A percentile compares a stretch with the other conserved stretches of the same genome.
phyloP scores from a whole-genome alignment of 2,797 vertebrate species.

The Falco peregrinus region DNA sequence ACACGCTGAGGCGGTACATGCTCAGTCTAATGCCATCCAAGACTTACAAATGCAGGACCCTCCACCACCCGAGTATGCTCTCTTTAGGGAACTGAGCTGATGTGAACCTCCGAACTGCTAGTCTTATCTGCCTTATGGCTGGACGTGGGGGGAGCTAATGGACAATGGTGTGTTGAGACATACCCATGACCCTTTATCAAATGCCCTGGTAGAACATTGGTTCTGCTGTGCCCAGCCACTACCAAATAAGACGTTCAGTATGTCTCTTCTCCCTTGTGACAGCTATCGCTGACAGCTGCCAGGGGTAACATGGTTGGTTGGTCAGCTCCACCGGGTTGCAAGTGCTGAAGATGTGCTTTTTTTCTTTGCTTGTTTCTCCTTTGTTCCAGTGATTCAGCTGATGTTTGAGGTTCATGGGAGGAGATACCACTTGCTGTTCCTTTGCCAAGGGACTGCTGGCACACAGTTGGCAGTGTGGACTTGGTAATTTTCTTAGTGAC shows the following conservation, averaged over 20 bases:
- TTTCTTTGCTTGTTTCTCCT: background rate
- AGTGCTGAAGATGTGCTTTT: background rate
- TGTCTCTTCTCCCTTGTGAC: background rate
- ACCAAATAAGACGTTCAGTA: background rate
- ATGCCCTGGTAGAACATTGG: background rate
- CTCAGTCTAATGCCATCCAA: background rate
- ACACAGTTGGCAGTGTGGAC: background rate
- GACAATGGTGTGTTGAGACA: background rate
- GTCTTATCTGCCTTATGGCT: background rate
- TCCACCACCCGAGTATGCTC: background rate
- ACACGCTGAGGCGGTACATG: background rate
- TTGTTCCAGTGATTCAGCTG: background rate
- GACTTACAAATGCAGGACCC: background rate
- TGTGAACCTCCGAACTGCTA: background rate
- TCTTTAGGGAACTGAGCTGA: background rate
- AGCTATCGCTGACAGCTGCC: background rate
- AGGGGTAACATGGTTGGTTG: background rate
- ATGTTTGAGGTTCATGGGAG: background rate
- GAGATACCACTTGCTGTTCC: background rate
- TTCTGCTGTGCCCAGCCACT: background rate
- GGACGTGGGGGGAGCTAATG: accelerated
- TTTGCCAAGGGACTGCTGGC: background rate
- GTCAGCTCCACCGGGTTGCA: background rate
- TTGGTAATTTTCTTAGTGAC: background rate
- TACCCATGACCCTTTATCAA: background rate